These are phyloP conservation scores for Chaetodon trifascialis DNA, from an alignment of 2,113 vertebrate species.

Conservation along the genomic window DNA sequence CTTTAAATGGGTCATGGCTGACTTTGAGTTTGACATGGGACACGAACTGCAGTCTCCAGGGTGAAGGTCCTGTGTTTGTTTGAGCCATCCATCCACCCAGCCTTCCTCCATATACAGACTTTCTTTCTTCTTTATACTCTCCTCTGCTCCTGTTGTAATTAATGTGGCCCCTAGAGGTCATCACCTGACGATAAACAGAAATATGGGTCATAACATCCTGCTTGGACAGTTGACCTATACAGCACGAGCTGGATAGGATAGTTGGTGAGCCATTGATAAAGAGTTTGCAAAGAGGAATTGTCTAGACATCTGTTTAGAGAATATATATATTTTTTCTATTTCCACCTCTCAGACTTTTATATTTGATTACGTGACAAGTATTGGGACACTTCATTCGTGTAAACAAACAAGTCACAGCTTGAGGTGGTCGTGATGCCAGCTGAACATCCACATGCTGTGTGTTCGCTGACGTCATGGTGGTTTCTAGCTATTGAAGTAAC, in stretches of 20 bases:
- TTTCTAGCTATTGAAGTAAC: background rate
- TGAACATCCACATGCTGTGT: background rate
- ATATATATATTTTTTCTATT: background rate
- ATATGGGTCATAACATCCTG: too few species aligned
- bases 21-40: too few species aligned
- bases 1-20: too few species aligned
- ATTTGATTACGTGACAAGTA: background rate
- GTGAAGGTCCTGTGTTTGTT: too few species aligned
- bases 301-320: background rate
- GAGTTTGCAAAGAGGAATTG: background rate
- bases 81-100: too few species aligned
- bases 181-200: too few species aligned
- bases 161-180: too few species aligned
- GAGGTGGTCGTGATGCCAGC: background rate
- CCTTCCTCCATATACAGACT: too few species aligned
- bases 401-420: background rate
- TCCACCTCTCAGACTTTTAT: background rate
- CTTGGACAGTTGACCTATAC: too few species aligned
- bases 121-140: too few species aligned
- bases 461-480: background rate
- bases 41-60: too few species aligned
- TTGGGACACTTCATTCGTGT: background rate
- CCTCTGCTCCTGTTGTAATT: too few species aligned
- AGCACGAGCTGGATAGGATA: background rate
- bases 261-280: slow-evolving; percentile 11